phyloP scores from a whole-genome alignment of 2,113 vertebrate genomes.

The Halcyon senegalensis region DNA sequence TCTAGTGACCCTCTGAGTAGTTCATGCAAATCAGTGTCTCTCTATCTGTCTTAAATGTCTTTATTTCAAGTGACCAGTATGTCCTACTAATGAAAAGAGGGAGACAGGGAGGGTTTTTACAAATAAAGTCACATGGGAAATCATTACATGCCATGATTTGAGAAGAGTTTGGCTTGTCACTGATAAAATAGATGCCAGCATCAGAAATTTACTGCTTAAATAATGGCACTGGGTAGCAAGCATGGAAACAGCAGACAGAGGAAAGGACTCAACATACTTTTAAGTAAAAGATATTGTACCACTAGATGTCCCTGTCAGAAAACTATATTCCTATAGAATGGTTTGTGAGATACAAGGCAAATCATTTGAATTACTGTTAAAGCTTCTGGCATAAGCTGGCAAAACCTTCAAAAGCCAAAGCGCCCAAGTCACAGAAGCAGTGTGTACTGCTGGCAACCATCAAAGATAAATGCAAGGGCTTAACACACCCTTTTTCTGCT shows the following conservation, averaged over 20 bases:
- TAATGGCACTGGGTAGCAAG: background rate
- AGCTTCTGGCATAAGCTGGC: background rate
- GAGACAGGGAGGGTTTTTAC: background rate
- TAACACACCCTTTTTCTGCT: background rate
- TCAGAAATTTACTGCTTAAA: background rate
- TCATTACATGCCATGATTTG: background rate
- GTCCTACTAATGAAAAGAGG: background rate
- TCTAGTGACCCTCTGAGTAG: background rate
- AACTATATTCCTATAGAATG: background rate
- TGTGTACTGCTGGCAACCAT: background rate
- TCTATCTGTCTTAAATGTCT: background rate
- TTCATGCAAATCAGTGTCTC: background rate
- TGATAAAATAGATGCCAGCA: background rate
- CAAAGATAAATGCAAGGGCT: background rate
- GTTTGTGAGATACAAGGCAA: background rate
- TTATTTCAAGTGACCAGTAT: background rate
- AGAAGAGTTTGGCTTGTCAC: background rate
- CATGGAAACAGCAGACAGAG: background rate
- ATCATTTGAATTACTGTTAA: background rate
- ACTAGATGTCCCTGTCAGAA: constrained; percentile 29
- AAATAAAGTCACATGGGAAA: background rate
- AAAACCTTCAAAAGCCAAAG: background rate
- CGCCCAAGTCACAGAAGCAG: background rate
- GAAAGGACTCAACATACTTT: background rate
- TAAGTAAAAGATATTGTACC: background rate